Evolutionary conservation across 2,113 vertebrate species (phyloP).

Genomic region (Turnix velox): DNA sequence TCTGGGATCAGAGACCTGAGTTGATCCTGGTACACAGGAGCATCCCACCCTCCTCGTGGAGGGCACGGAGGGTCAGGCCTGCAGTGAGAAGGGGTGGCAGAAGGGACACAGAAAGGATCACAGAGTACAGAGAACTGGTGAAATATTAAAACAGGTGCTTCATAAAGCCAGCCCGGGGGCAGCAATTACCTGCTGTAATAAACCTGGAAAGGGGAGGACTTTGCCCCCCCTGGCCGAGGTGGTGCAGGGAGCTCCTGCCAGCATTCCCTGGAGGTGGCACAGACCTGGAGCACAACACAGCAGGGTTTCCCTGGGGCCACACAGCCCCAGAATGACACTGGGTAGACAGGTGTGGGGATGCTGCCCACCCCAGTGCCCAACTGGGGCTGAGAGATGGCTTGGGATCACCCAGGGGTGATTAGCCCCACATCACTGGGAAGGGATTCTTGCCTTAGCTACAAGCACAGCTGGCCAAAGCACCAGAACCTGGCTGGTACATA

Average conservation of each 20-base stretch:
- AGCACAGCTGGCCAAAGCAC: not conserved
- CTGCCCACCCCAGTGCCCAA: accelerated
- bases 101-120: not conserved
- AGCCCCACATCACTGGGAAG: not conserved
- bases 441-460: not conserved
- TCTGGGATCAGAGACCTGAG: accelerated
- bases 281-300: accelerated
- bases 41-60: accelerated
- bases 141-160: slow-evolving; percentile 38
- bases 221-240: not conserved
- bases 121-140: not conserved
- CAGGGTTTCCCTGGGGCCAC: not conserved
- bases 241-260: not conserved
- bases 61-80: not conserved
- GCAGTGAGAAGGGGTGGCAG: not conserved
- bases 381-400: not conserved
- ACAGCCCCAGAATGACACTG: not conserved
- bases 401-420: not conserved
- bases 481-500: accelerated
- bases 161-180: not conserved
- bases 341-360: not conserved
- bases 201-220: slow-evolving; percentile 40
- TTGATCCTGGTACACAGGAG: accelerated
- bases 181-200: slow-evolving; percentile 21
- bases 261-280: accelerated